Evolutionary conservation across 2,113 vertebrate species (phyloP).

Genomic region (Urocolius indicus): DNA sequence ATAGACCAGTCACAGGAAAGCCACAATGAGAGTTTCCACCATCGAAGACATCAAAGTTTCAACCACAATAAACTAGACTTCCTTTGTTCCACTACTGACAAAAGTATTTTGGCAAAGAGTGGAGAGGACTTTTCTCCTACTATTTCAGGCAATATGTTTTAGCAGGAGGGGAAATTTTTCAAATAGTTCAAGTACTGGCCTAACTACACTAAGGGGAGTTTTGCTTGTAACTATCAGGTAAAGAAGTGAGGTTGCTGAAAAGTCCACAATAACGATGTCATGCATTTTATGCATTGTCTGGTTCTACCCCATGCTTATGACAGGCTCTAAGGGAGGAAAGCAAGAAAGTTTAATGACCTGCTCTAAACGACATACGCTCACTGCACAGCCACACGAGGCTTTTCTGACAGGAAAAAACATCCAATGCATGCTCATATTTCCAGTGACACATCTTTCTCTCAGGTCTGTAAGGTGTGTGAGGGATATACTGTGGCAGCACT

Average conservation of each 20-base stretch:
- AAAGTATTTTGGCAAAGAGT: background rate
- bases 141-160: background rate
- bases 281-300: background rate
- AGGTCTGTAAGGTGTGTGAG: slow-evolving; percentile 4
- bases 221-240: background rate
- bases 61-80: background rate
- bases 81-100: background rate
- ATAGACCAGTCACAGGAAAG: background rate
- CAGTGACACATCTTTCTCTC: slow-evolving; percentile 2
- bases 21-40: background rate
- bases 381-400: background rate
- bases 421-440: slow-evolving; percentile 42
- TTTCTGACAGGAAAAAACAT: background rate
- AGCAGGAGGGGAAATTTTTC: background rate
- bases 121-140: background rate
- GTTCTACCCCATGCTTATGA: background rate
- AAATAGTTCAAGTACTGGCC: background rate
- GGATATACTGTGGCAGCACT: background rate
- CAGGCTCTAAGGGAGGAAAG: background rate
- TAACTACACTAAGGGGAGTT: background rate
- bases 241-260: background rate
- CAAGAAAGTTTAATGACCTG: background rate
- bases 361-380: background rate
- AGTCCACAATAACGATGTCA: background rate
- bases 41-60: background rate